Conservation (phyloP, 2,113 vertebrate genomes). For the Pavo muticus region DNA sequence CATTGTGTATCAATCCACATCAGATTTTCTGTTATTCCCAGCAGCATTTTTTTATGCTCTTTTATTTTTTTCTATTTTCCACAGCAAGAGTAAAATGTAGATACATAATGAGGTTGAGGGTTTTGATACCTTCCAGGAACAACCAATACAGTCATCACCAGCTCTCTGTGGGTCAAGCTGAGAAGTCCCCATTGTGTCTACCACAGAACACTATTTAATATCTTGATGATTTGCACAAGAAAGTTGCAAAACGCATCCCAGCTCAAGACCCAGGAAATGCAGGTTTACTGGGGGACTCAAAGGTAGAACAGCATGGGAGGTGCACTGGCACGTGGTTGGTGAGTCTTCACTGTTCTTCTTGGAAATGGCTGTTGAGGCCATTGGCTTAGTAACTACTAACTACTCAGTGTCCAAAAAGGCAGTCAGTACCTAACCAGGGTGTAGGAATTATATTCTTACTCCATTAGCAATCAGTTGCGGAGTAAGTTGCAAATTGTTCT, state of each 20-base stretch:
- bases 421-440: background rate
- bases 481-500: background rate
- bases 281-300: background rate
- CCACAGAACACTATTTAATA: background rate
- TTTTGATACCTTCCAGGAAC: constrained; percentile 3
- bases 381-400: background rate
- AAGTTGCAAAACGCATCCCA: background rate
- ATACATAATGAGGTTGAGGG: background rate
- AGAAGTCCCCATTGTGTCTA: background rate
- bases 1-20: background rate
- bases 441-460: background rate
- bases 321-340: background rate
- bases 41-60: background rate
- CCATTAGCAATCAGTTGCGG: background rate
- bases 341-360: background rate
- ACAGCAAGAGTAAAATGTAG: background rate
- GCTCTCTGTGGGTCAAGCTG: background rate
- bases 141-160: background rate
- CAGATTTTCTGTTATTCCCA: background rate
- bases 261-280: background rate
- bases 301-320: background rate
- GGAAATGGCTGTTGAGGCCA: background rate
- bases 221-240: background rate
- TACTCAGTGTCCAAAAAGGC: background rate
- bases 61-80: background rate